Base-by-base conservation (phyloP, 1,140 invertebrate species). In the Campoletis sonorensis region DNA sequence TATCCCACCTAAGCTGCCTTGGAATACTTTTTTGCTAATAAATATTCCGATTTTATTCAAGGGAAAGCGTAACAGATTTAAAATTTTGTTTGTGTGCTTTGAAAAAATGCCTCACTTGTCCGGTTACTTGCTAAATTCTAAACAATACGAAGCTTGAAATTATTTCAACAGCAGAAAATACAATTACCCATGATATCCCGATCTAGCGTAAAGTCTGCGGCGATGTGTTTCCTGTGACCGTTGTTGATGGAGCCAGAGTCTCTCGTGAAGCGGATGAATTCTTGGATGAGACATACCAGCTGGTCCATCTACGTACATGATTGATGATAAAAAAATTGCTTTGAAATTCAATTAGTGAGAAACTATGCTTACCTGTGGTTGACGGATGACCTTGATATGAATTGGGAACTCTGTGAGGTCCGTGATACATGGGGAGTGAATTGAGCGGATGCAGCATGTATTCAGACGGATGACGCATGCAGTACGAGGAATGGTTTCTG, bases 231-330 rank as follows among this genome's bases (percentile, higher is more conserved):
- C 94, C 92, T 96, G 94, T 87, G 94, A 93, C 79, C 95, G 94
- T 83, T 96, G 95, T 85, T 96, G 95, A 7, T 94, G 93, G 78
- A 95, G 92, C 95, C 95, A 96, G 26, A 96, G 88, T 83, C 95
- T 93, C 86, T 96, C 95, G 88, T 96, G 95, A 11, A 95, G 91
- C 33, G 95, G 94, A 92, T 96, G 94, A 67, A 96, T 94, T 82
- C 95, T 94, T 40, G 93, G 91, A 23, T 92, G 91, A 15, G 83
- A 84, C 84, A 76, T 82, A 33, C 82, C 83, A 40, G 84, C 64
- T 45, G 84, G 68, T 80, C 79, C 40, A 30, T 83, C 67, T 72
- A 77, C 26, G 18, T 1, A 33, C n/a, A 64, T 27, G 21, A 67
- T 40, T 45, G 1, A n/a, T 5, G 30, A 78, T 64, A 45, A 45